Evolutionary conservation across 2,888 invertebrate species (phyloP), one percentile per base, ranked within the genome.

Genomic region (Bhutanitis thaidina): DNA sequence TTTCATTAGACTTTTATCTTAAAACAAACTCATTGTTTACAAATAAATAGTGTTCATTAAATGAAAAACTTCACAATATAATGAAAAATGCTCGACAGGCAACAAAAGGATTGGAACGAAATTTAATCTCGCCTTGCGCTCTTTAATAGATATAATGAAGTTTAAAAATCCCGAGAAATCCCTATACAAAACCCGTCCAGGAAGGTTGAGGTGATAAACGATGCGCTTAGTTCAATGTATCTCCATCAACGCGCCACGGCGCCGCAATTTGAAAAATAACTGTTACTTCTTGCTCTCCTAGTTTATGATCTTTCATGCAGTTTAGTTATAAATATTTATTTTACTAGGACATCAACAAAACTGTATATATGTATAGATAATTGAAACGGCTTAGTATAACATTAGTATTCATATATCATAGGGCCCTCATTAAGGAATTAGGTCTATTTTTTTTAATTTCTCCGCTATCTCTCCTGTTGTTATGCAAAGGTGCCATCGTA

Each of bases 141-240:
- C 73, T 73, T 61, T 69, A 73, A 72, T 66, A 69, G 71, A 64
- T 69, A 65, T 65, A 71, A 71, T 74, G 74, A 72, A 73, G 74
- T 72, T 76, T 75, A 71, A 75, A 50, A 80, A 77, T 80, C 73
- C 67, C 67, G 57, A 65, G 62, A 67, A 69, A 64, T 69, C 60
- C 60, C 64, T 65, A 62, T 72, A 78, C 74, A 77, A 80, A 77
- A 71, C 60, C 69, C 70, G 74, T 74, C 70, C 78, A 77, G 76
- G 68, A 78, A 77, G 76, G 69, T 72, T 65, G 68, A 15, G 69
- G 80, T 85, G 84, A 86, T 85, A 84, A 85, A 86, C 82, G 82
- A 84, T 76, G 71, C 70, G 63, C 69, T n/a, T 65, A 62, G 72
- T 68, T 74, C 84, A 80, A 85, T 85, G 83, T 81, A 83, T 84